Base-by-base conservation (phyloP, 2,797 vertebrate species). In the Poecile montanus region DNA sequence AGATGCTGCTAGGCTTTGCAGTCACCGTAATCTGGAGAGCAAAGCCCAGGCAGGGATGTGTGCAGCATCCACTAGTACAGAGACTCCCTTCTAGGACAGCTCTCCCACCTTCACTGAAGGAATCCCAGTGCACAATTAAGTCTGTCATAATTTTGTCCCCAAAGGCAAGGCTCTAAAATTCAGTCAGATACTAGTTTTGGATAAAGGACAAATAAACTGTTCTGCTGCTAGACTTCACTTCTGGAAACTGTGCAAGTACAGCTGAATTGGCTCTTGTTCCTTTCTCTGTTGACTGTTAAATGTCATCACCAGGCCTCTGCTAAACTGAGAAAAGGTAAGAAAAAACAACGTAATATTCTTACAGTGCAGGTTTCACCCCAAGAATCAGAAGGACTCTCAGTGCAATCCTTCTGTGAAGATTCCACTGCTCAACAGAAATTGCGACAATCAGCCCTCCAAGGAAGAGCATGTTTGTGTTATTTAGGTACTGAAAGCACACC, bases 401-500 rank as follows among this genome's bases (percentile, higher is more conserved):
- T 5, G 99, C 99, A 29, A 99, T 99, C 91, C 99, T 99, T 97
- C 98, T 99, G 97, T 99, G 99, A 50, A 99, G 98, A 93, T 99
- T 99, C 99, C 99, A 99, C 89, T 98, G 98, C 83, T 99, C 99
- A 85, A 99, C 98, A 1, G 99, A 99, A 63, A 99, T 98, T 0
- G 99, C 99, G 20, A 99, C 98, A 74, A 99, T 97, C 90, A 99
- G 97, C 5, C 99, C 99, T 32, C 99, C 99, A 68, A 99, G 91
- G 91, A 99, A 99, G 92, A 99, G 95, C 98, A 99, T 96, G 94
- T 98, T 99, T 34, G 99, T 99, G 97, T 99, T 99, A 91, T 99
- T 99, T 95, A 99, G 97, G 97, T 99, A 99, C 97, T 99, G 99
- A 97, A 99, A 97, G 79, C 99, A 99, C 80, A 99, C 99, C 99